Evolutionary conservation across 2,797 vertebrate genomes (phyloP).

Genomic region (Emys orbicularis): DNA sequence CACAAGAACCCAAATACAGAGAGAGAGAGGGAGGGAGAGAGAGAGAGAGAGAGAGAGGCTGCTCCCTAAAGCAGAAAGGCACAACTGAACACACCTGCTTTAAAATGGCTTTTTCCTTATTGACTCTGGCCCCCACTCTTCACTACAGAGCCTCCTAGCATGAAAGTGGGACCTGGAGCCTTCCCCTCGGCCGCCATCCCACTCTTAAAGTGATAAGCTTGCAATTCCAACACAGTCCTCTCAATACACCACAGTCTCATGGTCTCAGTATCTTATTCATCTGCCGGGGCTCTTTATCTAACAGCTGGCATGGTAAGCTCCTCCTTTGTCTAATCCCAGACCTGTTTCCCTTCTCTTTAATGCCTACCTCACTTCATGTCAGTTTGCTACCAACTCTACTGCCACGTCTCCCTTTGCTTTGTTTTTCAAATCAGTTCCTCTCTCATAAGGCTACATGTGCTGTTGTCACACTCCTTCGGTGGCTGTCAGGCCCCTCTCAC

Average conservation of each 20-base stretch:
- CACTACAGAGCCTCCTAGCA: neutral
- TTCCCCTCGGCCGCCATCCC: too few species aligned
- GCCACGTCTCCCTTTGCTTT: neutral
- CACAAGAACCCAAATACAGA: neutral
- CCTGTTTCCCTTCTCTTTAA: neutral
- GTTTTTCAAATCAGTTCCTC: neutral
- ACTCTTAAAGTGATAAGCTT: neutral
- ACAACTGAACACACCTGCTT: neutral
- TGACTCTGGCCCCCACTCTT: neutral
- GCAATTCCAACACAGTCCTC: neutral
- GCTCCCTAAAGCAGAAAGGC: neutral
- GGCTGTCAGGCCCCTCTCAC: neutral
- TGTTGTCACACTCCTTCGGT: neutral
- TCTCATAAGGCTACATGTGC: neutral
- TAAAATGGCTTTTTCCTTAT: neutral
- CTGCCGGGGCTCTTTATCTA: neutral
- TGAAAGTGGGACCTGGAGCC: neutral
- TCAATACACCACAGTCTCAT: neutral
- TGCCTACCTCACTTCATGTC: neutral
- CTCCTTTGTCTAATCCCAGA: neutral
- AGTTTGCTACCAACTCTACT: neutral
- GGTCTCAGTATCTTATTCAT: neutral
- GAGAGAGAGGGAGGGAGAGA: too few species aligned
- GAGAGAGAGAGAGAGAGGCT: neutral
- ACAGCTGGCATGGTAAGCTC: neutral